Percentiles rank a stretch among this genome's conserved stretches.
These are phyloP conservation scores for Chaetops frenatus DNA, from an alignment of 2,113 vertebrate species.

Conservation along the genomic window DNA sequence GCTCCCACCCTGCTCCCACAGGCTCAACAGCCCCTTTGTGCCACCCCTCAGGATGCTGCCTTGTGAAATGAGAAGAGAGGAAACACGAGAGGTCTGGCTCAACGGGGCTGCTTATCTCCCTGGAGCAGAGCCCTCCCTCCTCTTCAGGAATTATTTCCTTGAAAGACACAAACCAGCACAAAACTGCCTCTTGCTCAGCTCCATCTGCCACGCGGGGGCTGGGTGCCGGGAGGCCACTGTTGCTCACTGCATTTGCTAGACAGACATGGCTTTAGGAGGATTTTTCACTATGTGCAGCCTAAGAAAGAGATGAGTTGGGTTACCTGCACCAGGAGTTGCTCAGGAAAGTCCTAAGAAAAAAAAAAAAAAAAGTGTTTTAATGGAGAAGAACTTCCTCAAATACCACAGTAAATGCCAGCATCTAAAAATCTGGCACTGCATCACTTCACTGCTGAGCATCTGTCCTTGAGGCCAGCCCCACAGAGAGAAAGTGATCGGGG, in stretches of 20 bases:
- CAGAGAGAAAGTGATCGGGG: background rate
- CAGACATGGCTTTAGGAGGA: background rate
- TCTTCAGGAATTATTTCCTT: slow-evolving; percentile 53
- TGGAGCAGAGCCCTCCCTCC: background rate
- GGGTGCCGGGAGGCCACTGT: background rate
- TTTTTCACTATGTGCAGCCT: background rate
- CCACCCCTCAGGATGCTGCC: background rate
- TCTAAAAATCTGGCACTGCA: background rate
- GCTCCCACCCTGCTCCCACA: background rate
- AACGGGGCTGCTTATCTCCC: background rate
- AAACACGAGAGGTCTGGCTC: background rate
- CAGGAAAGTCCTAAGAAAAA: background rate
- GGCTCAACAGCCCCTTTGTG: background rate
- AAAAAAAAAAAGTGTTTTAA: background rate
- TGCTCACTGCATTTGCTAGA: background rate
- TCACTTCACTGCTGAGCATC: background rate
- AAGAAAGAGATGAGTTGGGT: background rate
- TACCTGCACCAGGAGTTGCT: background rate
- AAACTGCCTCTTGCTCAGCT: slow-evolving; percentile 33
- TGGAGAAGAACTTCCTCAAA: background rate
- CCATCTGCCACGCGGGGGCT: background rate
- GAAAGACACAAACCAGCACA: slow-evolving; percentile 25
- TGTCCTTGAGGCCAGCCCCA: background rate
- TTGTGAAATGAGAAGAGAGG: background rate
- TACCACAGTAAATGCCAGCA: background rate